Conservation (phyloP, 1,140 invertebrate species). For the Drosophila bifasciata region DNA sequence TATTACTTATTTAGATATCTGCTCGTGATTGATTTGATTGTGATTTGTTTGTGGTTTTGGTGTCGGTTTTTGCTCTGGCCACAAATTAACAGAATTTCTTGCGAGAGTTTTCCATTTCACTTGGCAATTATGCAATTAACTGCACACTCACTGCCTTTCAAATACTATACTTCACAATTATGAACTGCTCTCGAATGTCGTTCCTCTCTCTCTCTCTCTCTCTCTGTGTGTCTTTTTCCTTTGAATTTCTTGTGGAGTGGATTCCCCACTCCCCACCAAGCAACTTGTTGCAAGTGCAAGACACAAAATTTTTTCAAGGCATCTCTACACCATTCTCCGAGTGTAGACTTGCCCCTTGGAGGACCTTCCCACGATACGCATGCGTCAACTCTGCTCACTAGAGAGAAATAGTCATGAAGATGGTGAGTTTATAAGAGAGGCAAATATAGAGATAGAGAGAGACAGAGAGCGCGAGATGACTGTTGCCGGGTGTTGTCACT, state of each 20-base stretch:
- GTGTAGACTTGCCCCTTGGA: slow-evolving; percentile 50
- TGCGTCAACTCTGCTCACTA: slow-evolving; percentile 28
- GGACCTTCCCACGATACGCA: slow-evolving; percentile 24
- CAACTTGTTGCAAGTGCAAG: slow-evolving; percentile 71
- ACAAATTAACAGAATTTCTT: slow-evolving; percentile 63
- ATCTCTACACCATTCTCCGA: slow-evolving; percentile 14
- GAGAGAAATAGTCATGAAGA: neutral
- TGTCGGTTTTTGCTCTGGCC: slow-evolving; percentile 28
- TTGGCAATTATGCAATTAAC: slow-evolving; percentile 76
- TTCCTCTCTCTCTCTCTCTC: no score
- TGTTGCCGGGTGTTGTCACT: slow-evolving; percentile 63
- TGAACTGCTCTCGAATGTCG: no score
- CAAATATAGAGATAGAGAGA: slow-evolving; percentile 22
- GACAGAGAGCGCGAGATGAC: neutral
- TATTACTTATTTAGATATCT: neutral
- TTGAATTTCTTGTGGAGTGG: neutral
- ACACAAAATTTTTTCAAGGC: slow-evolving; percentile 9
- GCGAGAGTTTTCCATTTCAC: slow-evolving; percentile 69
- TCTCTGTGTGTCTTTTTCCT: slow-evolving; percentile 9
- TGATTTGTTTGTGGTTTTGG: slow-evolving; percentile 26
- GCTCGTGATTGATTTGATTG: slow-evolving; percentile 23
- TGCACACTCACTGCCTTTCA: slow-evolving; percentile 17
- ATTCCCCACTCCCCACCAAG: no score
- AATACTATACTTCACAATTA: slow-evolving; percentile 16
- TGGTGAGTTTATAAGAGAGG: slow-evolving; percentile 51